Percentiles rank a stretch among this genome's conserved stretches.
phyloP scores from a whole-genome alignment of 2,888 invertebrate species.

The Tachina lurida region DNA sequence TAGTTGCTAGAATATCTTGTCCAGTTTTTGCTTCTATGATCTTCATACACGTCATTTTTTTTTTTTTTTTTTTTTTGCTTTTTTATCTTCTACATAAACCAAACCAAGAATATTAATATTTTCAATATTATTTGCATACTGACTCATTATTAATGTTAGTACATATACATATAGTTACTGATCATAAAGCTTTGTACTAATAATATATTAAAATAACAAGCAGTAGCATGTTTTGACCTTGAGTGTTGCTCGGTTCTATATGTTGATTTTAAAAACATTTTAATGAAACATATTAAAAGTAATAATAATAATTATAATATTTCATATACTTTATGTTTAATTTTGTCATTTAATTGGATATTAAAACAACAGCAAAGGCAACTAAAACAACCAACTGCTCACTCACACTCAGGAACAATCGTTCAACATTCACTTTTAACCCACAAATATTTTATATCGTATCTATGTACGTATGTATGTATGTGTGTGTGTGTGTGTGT shows the following conservation, averaged over 20 bases:
- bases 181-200: not conserved
- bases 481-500: not conserved
- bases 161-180: no score
- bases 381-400: not conserved
- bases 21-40: not conserved
- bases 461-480: not conserved
- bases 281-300: not conserved
- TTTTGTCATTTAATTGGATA: conserved; percentile 32
- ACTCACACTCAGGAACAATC: not conserved
- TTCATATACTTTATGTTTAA: conserved; percentile 25
- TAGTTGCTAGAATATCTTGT: not conserved
- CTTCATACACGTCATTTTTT: not conserved
- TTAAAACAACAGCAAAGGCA: conserved; percentile 6
- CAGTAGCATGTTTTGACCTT: not conserved
- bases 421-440: conserved; percentile 64
- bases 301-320: conserved; percentile 37
- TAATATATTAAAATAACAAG: not conserved
- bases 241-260: not conserved
- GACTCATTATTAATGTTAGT: not conserved
- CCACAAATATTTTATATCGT: conserved; percentile 44
- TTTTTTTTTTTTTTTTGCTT: not conserved
- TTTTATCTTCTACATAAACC: not conserved
- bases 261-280: not conserved
- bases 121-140: not conserved
- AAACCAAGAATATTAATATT: not conserved